Evolutionary conservation across 2,888 invertebrate genomes (phyloP).

Genomic region (Alloscopus bannaensis): DNA sequence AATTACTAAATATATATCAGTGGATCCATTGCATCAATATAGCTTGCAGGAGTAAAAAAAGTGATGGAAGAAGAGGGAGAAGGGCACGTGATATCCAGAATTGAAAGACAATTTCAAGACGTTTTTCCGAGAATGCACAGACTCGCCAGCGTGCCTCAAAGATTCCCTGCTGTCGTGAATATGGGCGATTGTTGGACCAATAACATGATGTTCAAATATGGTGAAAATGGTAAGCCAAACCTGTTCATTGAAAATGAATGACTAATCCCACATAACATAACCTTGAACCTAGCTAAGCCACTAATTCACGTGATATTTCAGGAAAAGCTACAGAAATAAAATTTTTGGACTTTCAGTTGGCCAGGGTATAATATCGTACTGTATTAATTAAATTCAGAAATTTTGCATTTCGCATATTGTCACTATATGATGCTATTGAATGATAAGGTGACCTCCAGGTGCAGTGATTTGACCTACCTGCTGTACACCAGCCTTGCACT

Average conservation of each 20-base stretch:
- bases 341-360: constrained; percentile 37
- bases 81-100: constrained; percentile 7
- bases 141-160: constrained; percentile 1
- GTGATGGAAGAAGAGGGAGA: constrained; percentile 15
- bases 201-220: constrained; percentile 31
- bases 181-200: constrained; percentile 39
- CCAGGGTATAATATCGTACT: too few species aligned
- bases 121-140: constrained; percentile 22
- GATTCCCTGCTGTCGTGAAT: constrained; percentile 23
- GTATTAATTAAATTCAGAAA: constrained; percentile 8
- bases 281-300: neutral
- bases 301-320: neutral
- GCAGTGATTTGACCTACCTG: constrained; percentile 32
- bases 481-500: constrained; percentile 27
- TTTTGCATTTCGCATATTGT: neutral
- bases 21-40: too few species aligned
- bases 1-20: too few species aligned
- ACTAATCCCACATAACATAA: neutral
- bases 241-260: neutral
- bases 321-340: constrained; percentile 4
- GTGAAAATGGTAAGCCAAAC: constrained; percentile 16
- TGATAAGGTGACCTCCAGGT: constrained; percentile 32
- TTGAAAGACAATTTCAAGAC: constrained; percentile 14
- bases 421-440: neutral
- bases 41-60: constrained; percentile 19